Evolutionary conservation across 35 echinoderm and acorn worm genomes (phyloP).

Genomic region (Stichopus chloronotus): DNA sequence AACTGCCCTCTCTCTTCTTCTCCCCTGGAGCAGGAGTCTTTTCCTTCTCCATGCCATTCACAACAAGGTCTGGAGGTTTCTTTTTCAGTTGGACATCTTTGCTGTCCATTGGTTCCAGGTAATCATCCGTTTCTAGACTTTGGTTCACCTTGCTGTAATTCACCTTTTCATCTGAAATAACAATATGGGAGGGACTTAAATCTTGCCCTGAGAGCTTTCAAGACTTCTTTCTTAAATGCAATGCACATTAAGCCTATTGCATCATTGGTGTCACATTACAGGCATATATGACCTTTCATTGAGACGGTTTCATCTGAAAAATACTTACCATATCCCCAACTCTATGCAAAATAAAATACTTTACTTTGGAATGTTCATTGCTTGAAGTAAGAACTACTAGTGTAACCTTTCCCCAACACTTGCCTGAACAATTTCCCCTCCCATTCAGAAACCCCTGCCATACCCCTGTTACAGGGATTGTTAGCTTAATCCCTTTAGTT

Average conservation of each 20-base stretch:
- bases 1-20: slow-evolving; percentile 46
- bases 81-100: slow-evolving; percentile 54
- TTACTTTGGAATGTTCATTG: no score
- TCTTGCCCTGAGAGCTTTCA: neutral
- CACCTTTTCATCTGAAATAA: slow-evolving; percentile 58
- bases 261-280: neutral
- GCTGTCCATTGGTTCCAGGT: slow-evolving; percentile 82
- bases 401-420: no score
- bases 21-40: slow-evolving; percentile 46
- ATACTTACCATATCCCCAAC: no score
- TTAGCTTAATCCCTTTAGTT: no score
- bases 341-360: no score
- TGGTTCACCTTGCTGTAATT: slow-evolving; percentile 62
- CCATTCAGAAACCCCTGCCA: no score
- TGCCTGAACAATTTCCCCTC: no score
- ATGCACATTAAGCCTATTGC: neutral
- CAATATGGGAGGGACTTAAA: slow-evolving; percentile 10
- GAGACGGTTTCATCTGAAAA: no score
- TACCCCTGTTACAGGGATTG: no score
- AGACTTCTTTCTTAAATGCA: neutral
- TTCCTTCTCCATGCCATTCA: neutral
- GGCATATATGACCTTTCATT: no score
- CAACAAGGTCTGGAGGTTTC: slow-evolving; percentile 23
- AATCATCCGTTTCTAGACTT: slow-evolving; percentile 67
- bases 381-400: no score